Conservation (phyloP, 2,797 vertebrate species). For the Orestias chungarensis region DNA sequence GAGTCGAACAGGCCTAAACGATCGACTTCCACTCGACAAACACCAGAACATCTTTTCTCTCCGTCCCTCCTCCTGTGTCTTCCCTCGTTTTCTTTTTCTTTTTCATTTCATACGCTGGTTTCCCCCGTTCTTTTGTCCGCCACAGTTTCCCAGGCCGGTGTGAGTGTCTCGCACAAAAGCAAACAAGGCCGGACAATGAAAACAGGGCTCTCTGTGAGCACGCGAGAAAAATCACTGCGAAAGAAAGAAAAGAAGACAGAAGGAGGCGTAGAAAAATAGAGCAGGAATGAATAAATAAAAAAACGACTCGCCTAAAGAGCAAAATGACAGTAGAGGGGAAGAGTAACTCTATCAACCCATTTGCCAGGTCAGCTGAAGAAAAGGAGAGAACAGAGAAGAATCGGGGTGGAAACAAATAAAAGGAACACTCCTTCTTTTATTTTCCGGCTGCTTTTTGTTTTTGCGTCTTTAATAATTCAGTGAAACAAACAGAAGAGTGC, state of each 20-base stretch:
- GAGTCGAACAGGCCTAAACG: conserved; percentile 6
- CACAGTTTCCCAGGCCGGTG: conserved; percentile 66
- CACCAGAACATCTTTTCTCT: conserved; percentile 27
- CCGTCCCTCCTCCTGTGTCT: conserved; percentile 17
- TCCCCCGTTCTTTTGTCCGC: conserved; percentile 56
- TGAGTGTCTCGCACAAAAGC: conserved; percentile 68
- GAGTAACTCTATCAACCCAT: conserved; percentile 68
- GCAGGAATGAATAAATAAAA: conserved; percentile 50
- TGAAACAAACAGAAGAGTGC: conserved; percentile 58
- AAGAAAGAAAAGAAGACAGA: conserved; percentile 54
- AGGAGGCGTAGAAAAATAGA: conserved; percentile 17
- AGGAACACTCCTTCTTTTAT: conserved; percentile 38
- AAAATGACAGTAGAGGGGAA: conserved; percentile 37
- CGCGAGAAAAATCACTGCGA: conserved; percentile 48
- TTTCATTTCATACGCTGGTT: conserved; percentile 40
- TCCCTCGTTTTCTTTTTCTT: conserved; percentile 42
- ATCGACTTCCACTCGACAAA: conserved; percentile 55
- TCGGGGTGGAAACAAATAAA: conserved; percentile 41
- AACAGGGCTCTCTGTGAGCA: conserved; percentile 28
- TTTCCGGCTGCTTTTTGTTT: conserved; percentile 72
- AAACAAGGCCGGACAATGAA: conserved; percentile 68
- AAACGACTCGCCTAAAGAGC: conserved; percentile 39
- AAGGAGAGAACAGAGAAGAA: conserved; percentile 37
- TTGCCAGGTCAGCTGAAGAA: conserved; percentile 72
- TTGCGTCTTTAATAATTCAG: conserved; percentile 73